phyloP scores from a whole-genome alignment of 2,888 invertebrate genomes.

The Himalopsyche kuldschensis region DNA sequence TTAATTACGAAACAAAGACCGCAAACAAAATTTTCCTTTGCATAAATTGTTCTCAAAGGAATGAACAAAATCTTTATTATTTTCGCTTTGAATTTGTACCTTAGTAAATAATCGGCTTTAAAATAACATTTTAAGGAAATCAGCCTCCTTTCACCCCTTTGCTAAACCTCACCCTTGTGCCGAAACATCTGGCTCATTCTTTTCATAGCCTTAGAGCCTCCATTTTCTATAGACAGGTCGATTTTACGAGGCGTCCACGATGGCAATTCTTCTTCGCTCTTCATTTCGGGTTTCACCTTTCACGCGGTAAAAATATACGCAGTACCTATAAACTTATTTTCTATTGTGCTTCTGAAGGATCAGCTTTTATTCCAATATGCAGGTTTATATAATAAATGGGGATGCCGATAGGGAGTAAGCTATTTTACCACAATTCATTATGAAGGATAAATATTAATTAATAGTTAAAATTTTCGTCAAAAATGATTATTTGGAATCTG shows the following conservation, averaged over 20 bases:
- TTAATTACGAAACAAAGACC: conserved; percentile 28
- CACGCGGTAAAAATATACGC: background rate
- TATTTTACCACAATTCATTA: no score
- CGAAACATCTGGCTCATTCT: conserved; percentile 31
- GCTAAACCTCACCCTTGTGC: background rate
- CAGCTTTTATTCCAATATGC: conserved; percentile 2
- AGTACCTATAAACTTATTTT: background rate
- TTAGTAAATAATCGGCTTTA: conserved; percentile 26
- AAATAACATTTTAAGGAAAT: conserved; percentile 23
- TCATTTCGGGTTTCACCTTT: conserved; percentile 25
- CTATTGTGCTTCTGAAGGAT: conserved; percentile 4
- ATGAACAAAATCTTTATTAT: conserved; percentile 21
- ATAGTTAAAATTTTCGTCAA: no score
- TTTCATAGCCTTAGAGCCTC: conserved; percentile 27
- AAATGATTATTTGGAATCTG: no score
- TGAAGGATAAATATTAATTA: no score
- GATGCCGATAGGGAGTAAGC: background rate
- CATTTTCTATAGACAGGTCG: conserved; percentile 30
- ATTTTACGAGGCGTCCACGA: conserved; percentile 29
- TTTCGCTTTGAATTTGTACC: conserved; percentile 2
- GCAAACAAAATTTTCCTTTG: conserved; percentile 18
- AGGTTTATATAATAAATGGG: background rate
- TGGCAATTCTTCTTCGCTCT: conserved; percentile 32
- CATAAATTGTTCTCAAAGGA: conserved; percentile 11
- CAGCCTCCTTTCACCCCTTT: background rate